Conservation (phyloP, 1,140 invertebrate genomes). For the Portunus trituberculatus region DNA sequence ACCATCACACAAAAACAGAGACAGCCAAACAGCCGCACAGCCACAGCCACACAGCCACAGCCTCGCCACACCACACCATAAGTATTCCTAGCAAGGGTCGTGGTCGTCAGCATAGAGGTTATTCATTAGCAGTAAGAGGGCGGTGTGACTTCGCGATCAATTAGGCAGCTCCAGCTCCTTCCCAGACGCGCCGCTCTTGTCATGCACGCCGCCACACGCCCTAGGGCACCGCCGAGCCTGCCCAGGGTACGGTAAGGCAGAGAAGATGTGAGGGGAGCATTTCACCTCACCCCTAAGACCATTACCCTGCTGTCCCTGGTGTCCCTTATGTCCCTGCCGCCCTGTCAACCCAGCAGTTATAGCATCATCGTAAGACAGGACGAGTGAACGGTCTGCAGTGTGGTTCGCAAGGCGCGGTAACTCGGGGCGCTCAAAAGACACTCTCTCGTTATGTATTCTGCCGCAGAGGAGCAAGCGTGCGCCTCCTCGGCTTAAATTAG, state of each 20-base stretch:
- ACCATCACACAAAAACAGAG: no score
- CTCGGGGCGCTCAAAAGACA: not conserved
- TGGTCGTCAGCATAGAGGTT: not conserved
- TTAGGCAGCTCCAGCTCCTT: not conserved
- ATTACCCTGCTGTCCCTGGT: not conserved
- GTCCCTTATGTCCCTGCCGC: not conserved
- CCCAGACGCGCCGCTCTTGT: not conserved
- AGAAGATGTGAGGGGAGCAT: not conserved
- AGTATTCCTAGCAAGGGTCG: not conserved
- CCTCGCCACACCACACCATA: not conserved
- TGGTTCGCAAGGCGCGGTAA: not conserved
- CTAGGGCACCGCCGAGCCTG: slow-evolving; percentile 2
- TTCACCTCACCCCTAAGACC: not conserved
- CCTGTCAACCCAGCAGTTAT: not conserved
- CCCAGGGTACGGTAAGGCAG: not conserved
- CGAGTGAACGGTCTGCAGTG: not conserved
- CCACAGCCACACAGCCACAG: not conserved
- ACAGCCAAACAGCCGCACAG: not conserved
- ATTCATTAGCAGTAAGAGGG: not conserved
- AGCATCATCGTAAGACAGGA: no score
- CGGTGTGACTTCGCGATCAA: slow-evolving; percentile 18
- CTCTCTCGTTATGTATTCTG: not conserved
- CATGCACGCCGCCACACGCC: not conserved
- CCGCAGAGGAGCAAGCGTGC: not conserved
- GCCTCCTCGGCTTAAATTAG: slow-evolving; percentile 36